Base-by-base conservation (phyloP, 2,888 invertebrate species). In the Steinernema hermaphroditum region DNA sequence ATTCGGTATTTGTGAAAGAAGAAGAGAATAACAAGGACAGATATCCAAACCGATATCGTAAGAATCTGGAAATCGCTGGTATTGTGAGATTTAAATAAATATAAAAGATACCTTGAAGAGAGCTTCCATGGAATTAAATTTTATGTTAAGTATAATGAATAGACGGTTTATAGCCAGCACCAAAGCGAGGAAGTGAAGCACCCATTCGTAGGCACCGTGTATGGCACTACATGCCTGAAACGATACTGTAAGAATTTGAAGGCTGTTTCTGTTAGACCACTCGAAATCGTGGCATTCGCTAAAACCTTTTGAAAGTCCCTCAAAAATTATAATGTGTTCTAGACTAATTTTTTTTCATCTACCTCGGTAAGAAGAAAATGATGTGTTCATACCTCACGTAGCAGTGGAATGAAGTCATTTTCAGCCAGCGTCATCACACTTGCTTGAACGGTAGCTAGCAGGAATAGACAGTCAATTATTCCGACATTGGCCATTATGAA, bases 391-490 rank as follows among this genome's bases (percentile, higher is more conserved):
- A 62, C 62, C 34, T 62, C 62, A 8, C 22, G 16, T 16, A 62
- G 6, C 4, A 62, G 16, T 1, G 62, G 62, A 2, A 62, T 62
- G 4, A 62, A 27, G 16, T 32, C 29, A 2, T 2, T 29, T 32
- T 12, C 16, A 14, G 34, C 16, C 14, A 62, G 62, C 1, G 62
- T 32, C 29, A 62, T 34, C 27, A 62, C 8, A 34, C 62, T 32
- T 4, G 62, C 62, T 62, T 62, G 62, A 2, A 34, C 16, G 19
- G 16, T n/a, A 4, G 62, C 62, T 16, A 62, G 16, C 29, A 62
- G 19, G 32, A 62, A 62, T 12, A 62, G 16, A 16, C 62, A 62
- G 62, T 62, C 62, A 27, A 62, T 62, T 29, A 62, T 62, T 4
- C 62, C 62, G 32, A 62, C 32, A 29, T 62, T 62, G 14, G 32